Percentiles rank a stretch among this genome's conserved stretches.
phyloP scores from a whole-genome alignment of 2,888 invertebrate species.

The Macropis europaea region DNA sequence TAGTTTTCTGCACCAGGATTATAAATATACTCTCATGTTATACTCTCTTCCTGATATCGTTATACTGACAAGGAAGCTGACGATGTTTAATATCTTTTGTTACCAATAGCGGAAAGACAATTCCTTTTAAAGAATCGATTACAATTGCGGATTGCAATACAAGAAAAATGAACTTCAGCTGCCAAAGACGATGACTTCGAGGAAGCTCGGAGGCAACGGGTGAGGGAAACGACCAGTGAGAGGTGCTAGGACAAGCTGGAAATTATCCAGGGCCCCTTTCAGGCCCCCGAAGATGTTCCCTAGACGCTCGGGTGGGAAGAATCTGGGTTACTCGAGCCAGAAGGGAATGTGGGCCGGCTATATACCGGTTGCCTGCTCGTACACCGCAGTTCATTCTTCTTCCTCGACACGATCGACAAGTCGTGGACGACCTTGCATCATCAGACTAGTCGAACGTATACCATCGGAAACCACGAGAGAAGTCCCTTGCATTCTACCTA shows the following conservation, averaged over 20 bases:
- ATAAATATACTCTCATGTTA: too few relatives aligned
- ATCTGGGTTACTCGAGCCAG: conserved; percentile 79
- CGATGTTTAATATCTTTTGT: too few relatives aligned
- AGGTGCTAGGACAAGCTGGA: conserved; percentile 40
- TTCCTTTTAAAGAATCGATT: conserved; percentile 28
- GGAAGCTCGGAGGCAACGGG: conserved; percentile 30
- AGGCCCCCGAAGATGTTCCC: conserved; percentile 57
- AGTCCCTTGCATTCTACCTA: not conserved
- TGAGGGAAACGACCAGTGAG: conserved; percentile 37
- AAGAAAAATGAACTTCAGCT: conserved; percentile 31
- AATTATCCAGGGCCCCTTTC: conserved; percentile 51
- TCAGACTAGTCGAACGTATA: not conserved
- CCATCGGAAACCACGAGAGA: not conserved
- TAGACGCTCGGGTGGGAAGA: conserved; percentile 71
- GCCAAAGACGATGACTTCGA: conserved; percentile 29
- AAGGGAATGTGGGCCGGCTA: conserved; percentile 79
- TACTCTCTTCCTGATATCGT: too few relatives aligned
- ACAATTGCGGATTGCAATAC: not conserved
- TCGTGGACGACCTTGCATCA: conserved; percentile 14
- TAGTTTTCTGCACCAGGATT: too few relatives aligned
- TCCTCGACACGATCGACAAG: conserved; percentile 48
- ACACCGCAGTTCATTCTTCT: conserved; percentile 75
- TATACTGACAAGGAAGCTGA: not conserved
- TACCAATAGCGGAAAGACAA: conserved; percentile 6
- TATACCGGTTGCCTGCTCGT: conserved; percentile 77